Percentiles rank a stretch among this genome's conserved stretches.
phyloP scores from a whole-genome alignment of 2,797 vertebrate species.

The Delichon dasypus region DNA sequence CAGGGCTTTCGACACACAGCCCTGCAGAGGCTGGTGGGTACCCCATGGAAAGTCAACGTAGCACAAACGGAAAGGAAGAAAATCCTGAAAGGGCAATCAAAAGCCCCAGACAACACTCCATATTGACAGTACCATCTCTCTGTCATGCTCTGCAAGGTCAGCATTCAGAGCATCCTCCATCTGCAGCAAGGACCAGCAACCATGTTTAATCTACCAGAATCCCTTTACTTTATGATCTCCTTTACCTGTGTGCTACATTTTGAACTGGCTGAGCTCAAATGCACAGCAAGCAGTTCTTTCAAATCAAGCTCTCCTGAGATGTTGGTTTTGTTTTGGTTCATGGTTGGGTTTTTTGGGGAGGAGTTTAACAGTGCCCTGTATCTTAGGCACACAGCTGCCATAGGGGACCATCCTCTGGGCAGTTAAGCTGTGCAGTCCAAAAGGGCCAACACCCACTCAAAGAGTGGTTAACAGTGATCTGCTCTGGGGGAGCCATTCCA shows the following conservation, averaged over 20 bases:
- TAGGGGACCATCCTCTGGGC: background rate
- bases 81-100: background rate
- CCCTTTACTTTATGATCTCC: background rate
- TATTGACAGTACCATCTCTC: background rate
- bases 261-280: background rate
- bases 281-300: background rate
- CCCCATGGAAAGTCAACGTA: background rate
- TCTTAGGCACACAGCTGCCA: background rate
- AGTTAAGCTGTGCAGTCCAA: background rate
- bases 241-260: background rate
- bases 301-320: background rate
- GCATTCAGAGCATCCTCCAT: background rate
- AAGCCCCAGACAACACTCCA: background rate
- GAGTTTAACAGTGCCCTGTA: background rate
- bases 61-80: background rate
- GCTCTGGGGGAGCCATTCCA: background rate
- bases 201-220: background rate
- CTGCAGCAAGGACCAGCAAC: background rate
- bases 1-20: background rate
- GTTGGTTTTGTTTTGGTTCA: background rate
- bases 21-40: background rate
- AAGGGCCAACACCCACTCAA: background rate
- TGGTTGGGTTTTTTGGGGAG: background rate
- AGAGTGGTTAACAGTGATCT: rapidly evolving
- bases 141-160: background rate